Evolutionary conservation across 2,888 invertebrate species (phyloP), one percentile per base, ranked within the genome.

Genomic region (Metellina segmentata): DNA sequence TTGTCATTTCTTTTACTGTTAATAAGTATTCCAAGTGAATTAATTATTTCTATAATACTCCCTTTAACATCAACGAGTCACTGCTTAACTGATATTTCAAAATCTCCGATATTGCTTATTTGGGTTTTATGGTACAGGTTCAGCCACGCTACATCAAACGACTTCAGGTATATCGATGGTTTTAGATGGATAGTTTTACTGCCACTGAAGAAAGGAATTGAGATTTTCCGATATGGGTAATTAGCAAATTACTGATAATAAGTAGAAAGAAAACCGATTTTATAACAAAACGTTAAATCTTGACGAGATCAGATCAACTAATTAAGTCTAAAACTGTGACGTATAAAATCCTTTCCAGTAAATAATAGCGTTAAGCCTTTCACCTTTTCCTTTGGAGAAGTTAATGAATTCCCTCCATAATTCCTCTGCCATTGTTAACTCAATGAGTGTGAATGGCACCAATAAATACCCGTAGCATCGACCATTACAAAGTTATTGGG

Each of bases 401-500:
- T 16, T 16, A 61, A 9, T 61, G 7, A 61, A 61, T 69, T 34
- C 61, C 16, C 11, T 69, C 11, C 61, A 69, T 61, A 53, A 61
- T 34, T 72, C 19, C 16, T 6, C 61, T 34, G 61, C 20, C 34
- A 20, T 53, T 53, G 53, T 79, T 19, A 20, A 7, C 34, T 20
- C 13, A 61, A 79, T 61, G 34, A 61, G 79, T 16, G 51, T 6
- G 34, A 61, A 79, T 61, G 53, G 61, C 61, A 5, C n/a, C 13
- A 61, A 79, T 79, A 69, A 79, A 79, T 69, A 79, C 34, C 16
- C 61, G 20, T 52, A 51, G n/a, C 52, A 49, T 77, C 51, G 34
- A 53, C 49, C 79, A 61, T 61, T 19, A 34, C 34, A 61, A 16
- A 61, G 9, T 79, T 79, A 79, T 79, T 61, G 61, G 11, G 19